Evolutionary conservation across 2,113 vertebrate genomes (phyloP).

Genomic region (Falcunculus frontatus): DNA sequence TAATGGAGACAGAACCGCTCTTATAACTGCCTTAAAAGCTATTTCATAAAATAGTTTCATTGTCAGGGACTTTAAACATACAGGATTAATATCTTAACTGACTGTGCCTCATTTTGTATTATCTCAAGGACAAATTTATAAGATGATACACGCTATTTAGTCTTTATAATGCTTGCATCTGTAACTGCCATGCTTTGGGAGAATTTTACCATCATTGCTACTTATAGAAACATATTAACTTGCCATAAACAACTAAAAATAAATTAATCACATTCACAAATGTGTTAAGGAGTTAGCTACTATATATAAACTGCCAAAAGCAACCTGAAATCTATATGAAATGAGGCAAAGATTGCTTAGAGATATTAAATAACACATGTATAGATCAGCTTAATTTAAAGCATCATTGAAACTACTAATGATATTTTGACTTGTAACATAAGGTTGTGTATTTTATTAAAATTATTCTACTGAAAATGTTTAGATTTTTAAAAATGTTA

Average conservation of each 20-base stretch:
- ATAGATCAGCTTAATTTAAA: neutral
- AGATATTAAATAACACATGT: neutral
- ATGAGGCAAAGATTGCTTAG: neutral
- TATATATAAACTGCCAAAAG: neutral
- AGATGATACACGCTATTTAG: neutral
- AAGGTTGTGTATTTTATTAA: neutral
- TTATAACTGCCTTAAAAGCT: conserved; percentile 32
- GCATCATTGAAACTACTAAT: neutral
- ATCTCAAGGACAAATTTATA: conserved; percentile 15
- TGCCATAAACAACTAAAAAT: neutral
- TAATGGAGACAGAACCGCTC: conserved; percentile 35
- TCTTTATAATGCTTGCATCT: neutral
- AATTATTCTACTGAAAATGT: neutral
- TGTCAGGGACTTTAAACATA: conserved; percentile 20
- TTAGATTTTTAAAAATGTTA: neutral
- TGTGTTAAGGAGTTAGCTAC: neutral
- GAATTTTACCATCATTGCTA: neutral
- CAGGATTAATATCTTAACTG: conserved; percentile 41
- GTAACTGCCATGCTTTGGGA: neutral
- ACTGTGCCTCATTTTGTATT: conserved; percentile 16
- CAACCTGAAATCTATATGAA: conserved; percentile 1
- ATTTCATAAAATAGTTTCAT: conserved; percentile 48
- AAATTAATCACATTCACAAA: conserved; percentile 23
- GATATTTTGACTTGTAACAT: neutral
- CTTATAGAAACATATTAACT: neutral